Percentiles rank a stretch among this genome's conserved stretches.
Evolutionary conservation across 2,797 vertebrate species (phyloP).

Genomic region (Notoglanidium macrostoma): DNA sequence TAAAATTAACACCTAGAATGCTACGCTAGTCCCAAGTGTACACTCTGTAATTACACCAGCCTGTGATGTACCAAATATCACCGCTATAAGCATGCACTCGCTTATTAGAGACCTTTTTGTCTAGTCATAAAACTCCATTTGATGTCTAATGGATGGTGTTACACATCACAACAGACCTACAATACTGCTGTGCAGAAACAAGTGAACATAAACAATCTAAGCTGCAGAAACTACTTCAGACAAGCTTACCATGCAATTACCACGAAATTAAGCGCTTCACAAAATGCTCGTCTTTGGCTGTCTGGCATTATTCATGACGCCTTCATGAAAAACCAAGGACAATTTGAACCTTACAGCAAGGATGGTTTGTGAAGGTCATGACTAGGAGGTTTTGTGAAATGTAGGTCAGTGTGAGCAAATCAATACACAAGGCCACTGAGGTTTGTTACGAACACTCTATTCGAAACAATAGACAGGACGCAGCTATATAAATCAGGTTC

Average conservation of each 20-base stretch:
- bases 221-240: not conserved
- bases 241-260: conserved; percentile 37
- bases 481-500: conserved; percentile 34
- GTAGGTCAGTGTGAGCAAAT: conserved; percentile 34
- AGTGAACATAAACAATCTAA: conserved; percentile 27
- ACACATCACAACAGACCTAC: conserved; percentile 19
- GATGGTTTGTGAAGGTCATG: not conserved
- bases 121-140: conserved; percentile 35
- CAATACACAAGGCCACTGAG: conserved; percentile 11
- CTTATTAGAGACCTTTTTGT: conserved; percentile 41
- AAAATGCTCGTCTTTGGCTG: conserved; percentile 3
- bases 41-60: conserved; percentile 44
- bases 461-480: conserved; percentile 8
- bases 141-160: conserved; percentile 38
- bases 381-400: conserved; percentile 1
- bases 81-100: conserved; percentile 17
- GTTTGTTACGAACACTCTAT: not conserved
- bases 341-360: not conserved
- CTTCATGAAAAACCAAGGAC: not conserved
- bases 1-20: conserved; percentile 50
- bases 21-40: conserved; percentile 24
- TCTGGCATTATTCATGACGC: not conserved
- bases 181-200: not conserved
- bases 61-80: conserved; percentile 26
- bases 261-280: conserved; percentile 12